Conservation (phyloP, 2,888 invertebrate species). For the Latrodectus elegans region DNA sequence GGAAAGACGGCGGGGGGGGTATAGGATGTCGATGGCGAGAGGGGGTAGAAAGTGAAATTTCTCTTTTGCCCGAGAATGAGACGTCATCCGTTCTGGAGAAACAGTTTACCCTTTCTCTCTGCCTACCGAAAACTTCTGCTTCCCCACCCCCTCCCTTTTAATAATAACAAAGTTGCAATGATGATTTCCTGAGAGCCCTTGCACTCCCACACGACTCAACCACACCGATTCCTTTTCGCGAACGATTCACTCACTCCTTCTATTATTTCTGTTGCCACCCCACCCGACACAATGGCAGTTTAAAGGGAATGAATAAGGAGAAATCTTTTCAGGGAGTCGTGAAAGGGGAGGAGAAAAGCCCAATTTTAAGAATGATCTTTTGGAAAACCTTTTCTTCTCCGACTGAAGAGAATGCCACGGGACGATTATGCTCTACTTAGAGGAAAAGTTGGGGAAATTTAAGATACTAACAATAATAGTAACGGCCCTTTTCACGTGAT, state of each 20-base stretch:
- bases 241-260: slow-evolving; percentile 9
- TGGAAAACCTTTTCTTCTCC: not conserved
- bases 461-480: too few species aligned
- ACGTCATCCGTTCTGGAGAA: slow-evolving; percentile 60
- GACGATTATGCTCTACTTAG: slow-evolving; percentile 7
- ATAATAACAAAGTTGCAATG: slow-evolving; percentile 69
- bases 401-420: slow-evolving; percentile 1
- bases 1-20: slow-evolving; percentile 7
- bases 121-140: slow-evolving; percentile 27
- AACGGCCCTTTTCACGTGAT: too few species aligned
- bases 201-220: slow-evolving; percentile 8
- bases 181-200: slow-evolving; percentile 59
- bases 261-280: slow-evolving; percentile 44
- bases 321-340: slow-evolving; percentile 55
- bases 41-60: slow-evolving; percentile 9
- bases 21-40: slow-evolving; percentile 38
- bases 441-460: slow-evolving; percentile 4
- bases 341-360: slow-evolving; percentile 9
- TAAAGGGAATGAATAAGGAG: slow-evolving; percentile 53
- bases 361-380: slow-evolving; percentile 6
- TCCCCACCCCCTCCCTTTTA: slow-evolving; percentile 40
- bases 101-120: slow-evolving; percentile 58
- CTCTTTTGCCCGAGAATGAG: slow-evolving; percentile 51
- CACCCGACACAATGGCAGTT: slow-evolving; percentile 42
- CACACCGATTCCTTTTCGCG: slow-evolving; percentile 12